phyloP scores from a whole-genome alignment of 1,140 invertebrate species.

The Onthophagus taurus region DNA sequence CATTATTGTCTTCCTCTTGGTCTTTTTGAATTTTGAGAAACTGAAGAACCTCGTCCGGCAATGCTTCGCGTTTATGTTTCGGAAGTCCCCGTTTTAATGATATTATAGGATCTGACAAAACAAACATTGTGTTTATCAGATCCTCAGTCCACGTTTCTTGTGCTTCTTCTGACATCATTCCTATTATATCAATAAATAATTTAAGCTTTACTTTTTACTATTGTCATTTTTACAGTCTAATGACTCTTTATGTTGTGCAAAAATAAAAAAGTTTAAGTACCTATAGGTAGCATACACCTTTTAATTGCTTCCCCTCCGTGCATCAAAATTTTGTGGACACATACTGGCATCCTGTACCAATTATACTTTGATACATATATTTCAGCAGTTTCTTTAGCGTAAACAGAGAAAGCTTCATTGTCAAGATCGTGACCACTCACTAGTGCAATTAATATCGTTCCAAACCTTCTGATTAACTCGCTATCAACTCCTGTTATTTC shows the following conservation, averaged over 20 bases:
- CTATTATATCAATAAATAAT: too few relatives aligned
- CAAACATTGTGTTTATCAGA: background rate
- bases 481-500: constrained; percentile 31
- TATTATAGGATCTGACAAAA: constrained; percentile 4
- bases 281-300: too few relatives aligned
- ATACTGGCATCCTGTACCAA: constrained; percentile 23
- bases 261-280: too few relatives aligned
- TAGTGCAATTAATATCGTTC: constrained; percentile 14
- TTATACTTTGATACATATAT: constrained; percentile 13
- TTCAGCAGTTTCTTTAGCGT: constrained; percentile 7
- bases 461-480: constrained; percentile 22
- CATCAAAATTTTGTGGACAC: constrained; percentile 22
- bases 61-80: too few relatives aligned
- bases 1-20: too few relatives aligned
- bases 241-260: too few relatives aligned
- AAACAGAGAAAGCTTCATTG: background rate
- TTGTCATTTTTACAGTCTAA: too few relatives aligned
- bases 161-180: constrained; percentile 12
- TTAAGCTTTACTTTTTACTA: too few relatives aligned
- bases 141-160: constrained; percentile 6
- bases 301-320: constrained; percentile 15
- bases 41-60: too few relatives aligned
- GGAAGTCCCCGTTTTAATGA: too few relatives aligned
- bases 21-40: too few relatives aligned
- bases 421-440: constrained; percentile 14